These are phyloP conservation scores for Sturnus vulgaris DNA, from an alignment of 2,113 vertebrate genomes.

Conservation along the genomic window DNA sequence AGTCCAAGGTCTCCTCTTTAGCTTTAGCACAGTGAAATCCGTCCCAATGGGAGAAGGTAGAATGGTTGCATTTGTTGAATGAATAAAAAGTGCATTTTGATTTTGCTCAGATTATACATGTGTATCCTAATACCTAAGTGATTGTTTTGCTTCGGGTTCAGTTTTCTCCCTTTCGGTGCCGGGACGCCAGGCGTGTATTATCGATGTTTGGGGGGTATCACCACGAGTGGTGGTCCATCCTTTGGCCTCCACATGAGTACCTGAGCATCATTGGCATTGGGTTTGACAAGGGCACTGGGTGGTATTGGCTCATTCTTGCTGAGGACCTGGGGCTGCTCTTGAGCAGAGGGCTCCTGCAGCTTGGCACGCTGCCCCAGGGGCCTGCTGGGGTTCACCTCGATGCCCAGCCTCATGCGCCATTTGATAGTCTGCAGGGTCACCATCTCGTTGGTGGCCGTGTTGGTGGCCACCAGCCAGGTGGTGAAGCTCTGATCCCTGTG, in stretches of 20 bases:
- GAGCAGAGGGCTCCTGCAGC: conserved; percentile 83
- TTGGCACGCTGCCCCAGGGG: conserved; percentile 86
- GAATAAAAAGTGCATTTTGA: conserved; percentile 58
- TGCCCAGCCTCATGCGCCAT: conserved; percentile 94
- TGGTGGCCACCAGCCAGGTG: conserved; percentile 96
- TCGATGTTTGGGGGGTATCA: conserved; percentile 92
- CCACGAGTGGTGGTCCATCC: conserved; percentile 83
- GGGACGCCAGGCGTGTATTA: conserved; percentile 15
- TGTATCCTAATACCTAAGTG: conserved; percentile 21
- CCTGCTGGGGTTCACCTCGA: conserved; percentile 85
- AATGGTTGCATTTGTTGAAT: conserved; percentile 83
- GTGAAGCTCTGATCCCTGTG: conserved; percentile 95
- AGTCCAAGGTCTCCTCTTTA: conserved; percentile 27
- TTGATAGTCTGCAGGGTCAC: conserved; percentile 89
- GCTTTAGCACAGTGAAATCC: conserved; percentile 88
- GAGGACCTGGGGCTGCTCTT: conserved; percentile 90
- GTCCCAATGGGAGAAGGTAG: conserved; percentile 84
- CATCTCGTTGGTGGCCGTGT: conserved; percentile 84
- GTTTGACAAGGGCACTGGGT: conserved; percentile 91
- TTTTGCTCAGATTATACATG: conserved; percentile 8
- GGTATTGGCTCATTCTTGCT: conserved; percentile 91
- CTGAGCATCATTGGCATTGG: conserved; percentile 98
- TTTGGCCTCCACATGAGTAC: conserved; percentile 99
- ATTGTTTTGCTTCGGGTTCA: not conserved
- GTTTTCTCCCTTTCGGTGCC: not conserved